phyloP scores from a whole-genome alignment of 2,797 vertebrate species.

The Pygocentrus nattereri region DNA sequence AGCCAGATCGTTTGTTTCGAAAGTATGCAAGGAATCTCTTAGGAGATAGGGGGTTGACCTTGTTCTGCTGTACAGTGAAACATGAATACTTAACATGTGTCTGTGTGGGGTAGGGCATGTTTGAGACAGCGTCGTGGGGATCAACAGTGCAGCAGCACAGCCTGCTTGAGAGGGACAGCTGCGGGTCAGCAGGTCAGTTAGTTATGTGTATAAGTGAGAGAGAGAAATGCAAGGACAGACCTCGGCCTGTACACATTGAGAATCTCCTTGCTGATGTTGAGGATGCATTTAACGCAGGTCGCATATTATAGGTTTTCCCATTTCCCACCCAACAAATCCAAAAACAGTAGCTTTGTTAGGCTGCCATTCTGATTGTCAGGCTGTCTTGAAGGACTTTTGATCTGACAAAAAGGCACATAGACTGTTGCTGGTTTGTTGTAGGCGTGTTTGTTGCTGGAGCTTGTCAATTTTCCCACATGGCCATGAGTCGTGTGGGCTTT shows the following conservation, averaged over 20 bases:
- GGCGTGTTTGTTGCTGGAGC: background rate
- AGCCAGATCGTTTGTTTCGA: background rate
- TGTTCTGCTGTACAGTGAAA: constrained; percentile 15
- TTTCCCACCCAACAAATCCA: background rate
- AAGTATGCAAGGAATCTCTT: background rate
- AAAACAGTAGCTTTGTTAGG: background rate
- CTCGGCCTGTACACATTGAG: background rate
- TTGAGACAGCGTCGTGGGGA: constrained; percentile 35
- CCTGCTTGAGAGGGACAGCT: constrained; percentile 40
- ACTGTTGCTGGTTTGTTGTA: background rate
- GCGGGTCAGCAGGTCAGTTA: constrained; percentile 31
- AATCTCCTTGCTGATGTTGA: too few relatives aligned
- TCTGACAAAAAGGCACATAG: background rate
- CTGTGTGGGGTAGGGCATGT: constrained; percentile 34
- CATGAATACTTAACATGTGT: constrained; percentile 40
- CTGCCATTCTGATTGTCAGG: too few relatives aligned
- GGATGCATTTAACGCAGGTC: too few relatives aligned
- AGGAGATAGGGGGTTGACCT: constrained; percentile 18
- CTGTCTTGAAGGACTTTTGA: too few relatives aligned
- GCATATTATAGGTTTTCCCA: background rate
- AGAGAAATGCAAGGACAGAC: constrained; percentile 12
- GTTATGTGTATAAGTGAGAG: constrained; percentile 27
- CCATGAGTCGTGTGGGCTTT: background rate
- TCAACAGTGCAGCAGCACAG: constrained; percentile 20
- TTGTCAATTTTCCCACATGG: background rate